Conservation (phyloP, 2,888 invertebrate genomes). For the Hirtodrosophila alboralis region DNA sequence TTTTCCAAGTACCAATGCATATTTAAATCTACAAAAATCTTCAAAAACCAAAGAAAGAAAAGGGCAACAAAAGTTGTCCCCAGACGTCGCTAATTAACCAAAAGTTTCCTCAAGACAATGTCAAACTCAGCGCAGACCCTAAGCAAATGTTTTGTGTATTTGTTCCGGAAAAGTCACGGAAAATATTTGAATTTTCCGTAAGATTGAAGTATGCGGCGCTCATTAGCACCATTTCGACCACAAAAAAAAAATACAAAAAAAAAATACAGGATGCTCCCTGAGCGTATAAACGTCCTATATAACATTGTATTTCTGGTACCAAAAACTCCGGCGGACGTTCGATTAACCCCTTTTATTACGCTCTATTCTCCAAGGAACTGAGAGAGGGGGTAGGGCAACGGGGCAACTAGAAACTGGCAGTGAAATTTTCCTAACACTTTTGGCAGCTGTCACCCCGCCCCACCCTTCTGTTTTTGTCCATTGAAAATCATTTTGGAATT, state of each 20-base stretch:
- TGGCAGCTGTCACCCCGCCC: conserved; percentile 4
- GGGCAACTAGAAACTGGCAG: too few relatives aligned
- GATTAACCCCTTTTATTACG: conserved; percentile 79
- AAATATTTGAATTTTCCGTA: conserved; percentile 34
- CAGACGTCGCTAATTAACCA: conserved; percentile 75
- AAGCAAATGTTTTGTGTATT: conserved; percentile 19
- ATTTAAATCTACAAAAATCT: conserved; percentile 60
- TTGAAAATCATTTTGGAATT: conserved; percentile 43
- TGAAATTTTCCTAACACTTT: too few relatives aligned
- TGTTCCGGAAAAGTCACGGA: conserved; percentile 19
- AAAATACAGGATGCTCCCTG: conserved; percentile 48
- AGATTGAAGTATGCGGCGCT: conserved; percentile 21
- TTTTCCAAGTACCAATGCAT: conserved; percentile 37
- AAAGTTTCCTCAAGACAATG: conserved; percentile 36
- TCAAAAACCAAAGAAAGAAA: too few relatives aligned
- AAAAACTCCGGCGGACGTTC: conserved; percentile 48
- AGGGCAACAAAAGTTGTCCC: conserved; percentile 68
- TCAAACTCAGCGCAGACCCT: not conserved
- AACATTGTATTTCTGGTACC: conserved; percentile 28
- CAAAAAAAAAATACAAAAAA: too few relatives aligned
- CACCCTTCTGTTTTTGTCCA: conserved; percentile 37
- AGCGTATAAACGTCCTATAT: conserved; percentile 38
- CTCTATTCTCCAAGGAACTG: conserved; percentile 65
- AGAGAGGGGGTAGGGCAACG: too few relatives aligned
- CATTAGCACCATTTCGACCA: conserved; percentile 50